Base-by-base conservation (phyloP, 2,113 vertebrate species). In the Conger conger region DNA sequence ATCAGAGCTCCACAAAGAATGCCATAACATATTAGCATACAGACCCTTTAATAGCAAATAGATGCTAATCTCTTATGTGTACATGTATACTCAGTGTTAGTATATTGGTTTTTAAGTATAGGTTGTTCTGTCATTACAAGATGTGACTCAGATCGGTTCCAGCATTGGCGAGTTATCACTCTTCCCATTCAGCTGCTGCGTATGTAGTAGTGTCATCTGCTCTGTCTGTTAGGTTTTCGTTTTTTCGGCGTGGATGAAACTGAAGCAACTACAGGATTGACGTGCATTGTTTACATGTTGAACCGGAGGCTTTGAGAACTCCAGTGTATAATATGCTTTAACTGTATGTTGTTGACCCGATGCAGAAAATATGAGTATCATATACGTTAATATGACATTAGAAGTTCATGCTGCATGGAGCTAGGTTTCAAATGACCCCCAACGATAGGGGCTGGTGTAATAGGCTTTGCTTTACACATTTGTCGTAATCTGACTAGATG, bases 401-500 rank as follows among this genome's bases (percentile, higher is more conserved):
- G 6, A 73, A 33, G 15, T 73, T 73, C n/a, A n/a, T 73, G 68
- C 68, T 3, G n/a, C 27, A 73, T 73, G 68, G 27, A 23, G n/a
- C 68, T 30, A n/a, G n/a, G 68, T 73, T 73, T 73, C n/a, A 73
- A n/a, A 50, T 42, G 7, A 23, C 37, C 35, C 73, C 79, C n/a
- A 77, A 80, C 79, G 9, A 35, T 60, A 42, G 15, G 50, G 57
- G 50, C 77, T 84, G 68, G 3, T 78, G 15, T 33, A 78, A 53
- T 50, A 23, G 40, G 35, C 42, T 37, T 76, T 50, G 5, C 37
- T 35, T 78, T 54, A 78, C 36, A 15, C 45, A 37, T 84, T 79
- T n/a, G 50, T 53, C 54, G 83, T 79, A 57, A 9, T 80, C 36
- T 80, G 5, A 84, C 73, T 77, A 78, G n/a, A 83, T 33, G 6